Conservation (phyloP, 2,113 vertebrate species). For the Leuciscus idus region DNA sequence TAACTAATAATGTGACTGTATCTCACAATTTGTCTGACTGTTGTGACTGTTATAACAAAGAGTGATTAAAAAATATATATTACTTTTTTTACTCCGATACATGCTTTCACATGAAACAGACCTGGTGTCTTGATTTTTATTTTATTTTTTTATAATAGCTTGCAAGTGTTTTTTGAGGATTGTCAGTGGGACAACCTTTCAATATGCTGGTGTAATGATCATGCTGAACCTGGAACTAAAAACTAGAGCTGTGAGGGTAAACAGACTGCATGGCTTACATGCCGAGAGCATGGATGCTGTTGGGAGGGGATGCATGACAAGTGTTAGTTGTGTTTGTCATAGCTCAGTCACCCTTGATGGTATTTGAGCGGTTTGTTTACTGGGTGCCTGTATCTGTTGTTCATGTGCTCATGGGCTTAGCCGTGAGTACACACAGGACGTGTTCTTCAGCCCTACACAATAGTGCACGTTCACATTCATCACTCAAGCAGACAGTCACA, state of each 20-base stretch:
- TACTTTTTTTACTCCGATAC: no score
- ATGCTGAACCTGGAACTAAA: background rate
- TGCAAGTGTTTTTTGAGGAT: background rate
- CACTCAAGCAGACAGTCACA: background rate
- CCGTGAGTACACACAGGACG: constrained; percentile 31
- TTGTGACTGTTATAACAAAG: no score
- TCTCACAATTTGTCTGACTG: no score
- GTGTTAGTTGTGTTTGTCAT: constrained; percentile 18
- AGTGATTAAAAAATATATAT: no score
- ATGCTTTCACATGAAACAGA: background rate
- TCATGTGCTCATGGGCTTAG: constrained; percentile 39
- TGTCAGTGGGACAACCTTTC: background rate
- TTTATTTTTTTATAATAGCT: background rate
- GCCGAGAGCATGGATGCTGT: background rate
- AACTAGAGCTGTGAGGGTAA: constrained; percentile 14
- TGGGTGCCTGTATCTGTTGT: constrained; percentile 25
- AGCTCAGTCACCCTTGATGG: constrained; percentile 9
- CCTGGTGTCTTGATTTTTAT: background rate
- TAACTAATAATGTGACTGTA: background rate
- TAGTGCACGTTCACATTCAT: background rate
- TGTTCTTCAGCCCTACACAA: constrained; percentile 21
- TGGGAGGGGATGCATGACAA: constrained; percentile 21
- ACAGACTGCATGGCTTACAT: background rate
- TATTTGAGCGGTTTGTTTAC: constrained; percentile 21
- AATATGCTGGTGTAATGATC: background rate